Evolutionary conservation across 2,113 vertebrate genomes (phyloP), one percentile per base, ranked within the genome.

Genomic region (Nanger granti): DNA sequence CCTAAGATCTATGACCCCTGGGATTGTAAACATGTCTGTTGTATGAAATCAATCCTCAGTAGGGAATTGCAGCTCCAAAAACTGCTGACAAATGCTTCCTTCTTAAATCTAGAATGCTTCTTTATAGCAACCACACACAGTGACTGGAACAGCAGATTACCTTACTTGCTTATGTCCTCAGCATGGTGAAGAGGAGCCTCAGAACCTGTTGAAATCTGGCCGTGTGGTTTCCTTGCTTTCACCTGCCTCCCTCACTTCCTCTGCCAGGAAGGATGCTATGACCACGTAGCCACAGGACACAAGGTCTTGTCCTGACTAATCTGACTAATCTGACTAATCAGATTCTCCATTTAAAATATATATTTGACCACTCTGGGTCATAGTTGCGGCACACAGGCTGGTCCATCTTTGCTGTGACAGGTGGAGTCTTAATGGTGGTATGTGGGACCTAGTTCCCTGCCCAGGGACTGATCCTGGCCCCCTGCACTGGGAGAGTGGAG

Each of bases 231-330:
- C 2, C 17, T 17, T 2, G 2, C 17, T 17, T 14, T 41, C 57
- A n/a, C 73, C 29, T 8, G 26, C 7, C 59, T 44, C 7, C 29
- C 85, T 10, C 0, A 2, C 37, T 44, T n/a, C 80, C 66, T 88
- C 9, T n/a, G 1, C 52, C 52, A 24, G 69, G 60, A 92, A 69
- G 31, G 18, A 5, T 4, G 2, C 44, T 8, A 8, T 0, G 2
- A 64, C 47, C 11, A 15, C 5, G 3, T 1, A 66, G 55, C 1
- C 47, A 5, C 29, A 2, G 26, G 1, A 52, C n/a, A 14, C 31
- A 3, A 3, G 0, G 0, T 44, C 57, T 22, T 1, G 0, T 7
- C n/a, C n/a, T n/a, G n/a, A n/a, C n/a, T n/a, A n/a, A n/a, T n/a
- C n/a, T n/a, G n/a, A n/a, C n/a, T n/a, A n/a, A n/a, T 57, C 79